These are phyloP conservation scores for Cephus cinctus DNA, from an alignment of 1,140 invertebrate species.

Conservation along the genomic window DNA sequence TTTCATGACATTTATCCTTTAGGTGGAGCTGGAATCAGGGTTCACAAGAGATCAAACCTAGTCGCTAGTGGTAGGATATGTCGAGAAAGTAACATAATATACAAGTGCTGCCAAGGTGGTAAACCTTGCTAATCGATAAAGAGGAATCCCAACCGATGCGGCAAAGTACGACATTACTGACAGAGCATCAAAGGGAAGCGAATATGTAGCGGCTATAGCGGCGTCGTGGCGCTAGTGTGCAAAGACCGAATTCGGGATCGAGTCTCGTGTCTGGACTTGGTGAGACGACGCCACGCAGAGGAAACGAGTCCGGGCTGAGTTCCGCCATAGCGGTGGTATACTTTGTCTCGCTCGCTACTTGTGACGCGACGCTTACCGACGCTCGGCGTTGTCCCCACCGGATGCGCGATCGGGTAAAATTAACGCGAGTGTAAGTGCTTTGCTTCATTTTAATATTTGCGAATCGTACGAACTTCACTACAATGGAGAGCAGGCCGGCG, in stretches of 20 bases:
- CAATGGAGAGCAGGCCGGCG: conserved; percentile 64
- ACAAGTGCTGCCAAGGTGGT: too few relatives aligned
- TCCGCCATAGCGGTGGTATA: conserved; percentile 47
- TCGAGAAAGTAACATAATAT: too few relatives aligned
- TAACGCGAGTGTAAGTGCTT: conserved; percentile 1
- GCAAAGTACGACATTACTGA: too few relatives aligned
- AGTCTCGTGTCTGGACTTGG: conserved; percentile 22
- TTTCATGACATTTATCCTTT: too few relatives aligned
- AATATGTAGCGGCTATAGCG: too few relatives aligned
- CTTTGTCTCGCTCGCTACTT: conserved; percentile 32
- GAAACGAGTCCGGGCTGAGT: conserved; percentile 22
- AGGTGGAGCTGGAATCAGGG: too few relatives aligned
- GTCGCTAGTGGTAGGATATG: too few relatives aligned
- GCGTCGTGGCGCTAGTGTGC: conserved; percentile 31
- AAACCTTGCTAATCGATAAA: too few relatives aligned
- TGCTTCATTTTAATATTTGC: neutral
- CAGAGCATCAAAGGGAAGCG: conserved; percentile 9
- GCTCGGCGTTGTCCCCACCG: conserved; percentile 44
- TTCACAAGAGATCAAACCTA: too few relatives aligned
- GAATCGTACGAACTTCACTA: conserved; percentile 10
- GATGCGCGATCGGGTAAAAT: conserved; percentile 19
- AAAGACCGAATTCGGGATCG: conserved; percentile 24
- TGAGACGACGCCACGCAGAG: conserved; percentile 31
- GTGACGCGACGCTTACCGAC: conserved; percentile 50
- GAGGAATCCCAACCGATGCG: too few relatives aligned